A percentile compares a stretch with the other conserved stretches of the same genome.
Evolutionary conservation across 2,113 vertebrate species (phyloP).

Genomic region (Polypterus senegalus): DNA sequence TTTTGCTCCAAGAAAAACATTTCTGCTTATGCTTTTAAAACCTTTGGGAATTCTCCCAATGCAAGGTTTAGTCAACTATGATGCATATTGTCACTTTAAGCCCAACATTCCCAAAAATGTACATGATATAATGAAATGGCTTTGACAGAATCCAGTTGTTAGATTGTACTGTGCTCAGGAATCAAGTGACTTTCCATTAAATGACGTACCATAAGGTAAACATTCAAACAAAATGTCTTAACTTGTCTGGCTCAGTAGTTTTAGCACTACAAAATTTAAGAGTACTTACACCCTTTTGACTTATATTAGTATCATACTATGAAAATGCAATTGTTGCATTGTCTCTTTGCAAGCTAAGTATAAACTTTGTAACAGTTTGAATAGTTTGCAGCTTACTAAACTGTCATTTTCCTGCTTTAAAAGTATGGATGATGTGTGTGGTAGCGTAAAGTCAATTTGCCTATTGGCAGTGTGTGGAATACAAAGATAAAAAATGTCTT

Average conservation of each 20-base stretch:
- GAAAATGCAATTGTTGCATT: not conserved
- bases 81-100: too few relatives aligned
- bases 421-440: too few relatives aligned
- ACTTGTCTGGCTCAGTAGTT: not conserved
- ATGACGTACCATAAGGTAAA: constrained; percentile 5
- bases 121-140: constrained; percentile 15
- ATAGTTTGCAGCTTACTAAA: too few relatives aligned
- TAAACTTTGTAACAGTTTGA: too few relatives aligned
- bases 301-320: not conserved
- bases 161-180: constrained; percentile 2
- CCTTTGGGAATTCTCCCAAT: too few relatives aligned
- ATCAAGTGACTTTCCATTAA: constrained; percentile 1
- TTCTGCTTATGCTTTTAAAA: constrained; percentile 7
- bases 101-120: too few relatives aligned
- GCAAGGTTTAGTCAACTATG: too few relatives aligned
- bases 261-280: constrained; percentile 43
- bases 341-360: not conserved
- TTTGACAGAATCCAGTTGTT: constrained; percentile 17
- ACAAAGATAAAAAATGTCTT: too few relatives aligned
- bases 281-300: constrained; percentile 36
- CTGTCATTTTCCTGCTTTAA: too few relatives aligned
- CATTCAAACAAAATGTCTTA: constrained; percentile 3
- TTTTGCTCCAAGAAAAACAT: constrained; percentile 24
- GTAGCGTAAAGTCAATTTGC: too few relatives aligned
- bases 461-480: too few relatives aligned